A percentile compares a stretch with the other conserved stretches of the same genome.
Evolutionary conservation across 2,113 vertebrate genomes (phyloP).

Genomic region (Prochilodus magdalenae): DNA sequence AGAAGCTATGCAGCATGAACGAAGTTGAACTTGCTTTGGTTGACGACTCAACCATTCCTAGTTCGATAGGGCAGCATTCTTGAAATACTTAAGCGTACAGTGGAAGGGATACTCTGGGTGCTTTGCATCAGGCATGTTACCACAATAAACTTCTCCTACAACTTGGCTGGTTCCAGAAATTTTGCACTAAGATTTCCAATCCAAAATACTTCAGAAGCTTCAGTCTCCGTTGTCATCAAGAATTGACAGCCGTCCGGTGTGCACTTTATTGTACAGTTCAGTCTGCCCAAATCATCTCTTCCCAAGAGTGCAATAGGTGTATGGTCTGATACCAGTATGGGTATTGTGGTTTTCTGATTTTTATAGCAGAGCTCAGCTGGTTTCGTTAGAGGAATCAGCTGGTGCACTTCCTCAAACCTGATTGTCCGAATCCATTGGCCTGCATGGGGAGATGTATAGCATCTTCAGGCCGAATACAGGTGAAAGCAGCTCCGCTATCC

Average conservation of each 20-base stretch:
- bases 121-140: neutral
- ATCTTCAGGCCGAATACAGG: too few species aligned
- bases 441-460: neutral
- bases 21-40: too few species aligned
- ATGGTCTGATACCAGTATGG: slow-evolving; percentile 16
- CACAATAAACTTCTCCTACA: neutral
- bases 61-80: too few species aligned
- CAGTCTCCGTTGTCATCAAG: slow-evolving; percentile 4
- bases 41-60: too few species aligned
- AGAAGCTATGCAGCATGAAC: too few species aligned
- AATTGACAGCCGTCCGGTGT: slow-evolving; percentile 2
- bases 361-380: neutral
- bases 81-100: too few species aligned
- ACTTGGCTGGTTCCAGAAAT: neutral
- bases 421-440: neutral
- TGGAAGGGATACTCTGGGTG: neutral
- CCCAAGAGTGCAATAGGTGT: neutral
- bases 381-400: neutral
- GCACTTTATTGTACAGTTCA: slow-evolving; percentile 13
- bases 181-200: too few species aligned
- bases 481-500: too few species aligned
- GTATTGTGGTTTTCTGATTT: neutral
- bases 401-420: neutral
- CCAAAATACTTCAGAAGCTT: neutral
- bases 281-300: neutral